Base-by-base conservation (phyloP, 1,140 invertebrate species). In the Aphelinus certus region DNA sequence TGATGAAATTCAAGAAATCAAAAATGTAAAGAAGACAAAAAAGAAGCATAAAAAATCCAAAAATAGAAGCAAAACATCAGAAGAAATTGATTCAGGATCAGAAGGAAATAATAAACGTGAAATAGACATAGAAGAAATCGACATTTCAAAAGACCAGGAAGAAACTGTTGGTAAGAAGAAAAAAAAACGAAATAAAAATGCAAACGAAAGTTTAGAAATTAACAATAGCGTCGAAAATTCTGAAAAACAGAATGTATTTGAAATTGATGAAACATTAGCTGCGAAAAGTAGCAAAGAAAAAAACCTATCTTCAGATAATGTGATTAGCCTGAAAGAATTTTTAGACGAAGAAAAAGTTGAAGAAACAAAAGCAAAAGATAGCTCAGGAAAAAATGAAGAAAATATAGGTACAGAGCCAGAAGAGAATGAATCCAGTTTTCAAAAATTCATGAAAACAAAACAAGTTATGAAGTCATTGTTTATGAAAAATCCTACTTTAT, bases 391-490 rank as follows among this genome's bases (percentile, higher is more conserved):
- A 26, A 10, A 42, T 53, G 42, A 51, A 69, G 61, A 47, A 43
- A 1, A 7, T 48, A 66, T 67, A 65, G 53, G 43, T 1, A 1
- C 26, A 68, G 63, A 75, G 2, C 55, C 5, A 5, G 76, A 74
- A 26, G 26, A 26, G 10, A 51, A 3, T 61, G 53, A 26, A 43
- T 45, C 45, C 9, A 67, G 43, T 57, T 61, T 53, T 66, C 42
- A 64, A 9, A 83, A 65, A 71, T 45, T 57, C 26, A 81, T 61
- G 45, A 80, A 76, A 56, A 75, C 81, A 0, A 87, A 84, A 75
- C 83, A 75, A 65, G 76, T 83, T 9, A 72, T 88, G 9, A 83
- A 78, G 51, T 61, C 76, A n/a, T 71, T 85, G 42, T 87, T 87
- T 49, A 10, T 79, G 7, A 79, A 75, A 51, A 83, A 78, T 68